phyloP scores from a whole-genome alignment of 2,113 vertebrate genomes.

The Aix galericulata region DNA sequence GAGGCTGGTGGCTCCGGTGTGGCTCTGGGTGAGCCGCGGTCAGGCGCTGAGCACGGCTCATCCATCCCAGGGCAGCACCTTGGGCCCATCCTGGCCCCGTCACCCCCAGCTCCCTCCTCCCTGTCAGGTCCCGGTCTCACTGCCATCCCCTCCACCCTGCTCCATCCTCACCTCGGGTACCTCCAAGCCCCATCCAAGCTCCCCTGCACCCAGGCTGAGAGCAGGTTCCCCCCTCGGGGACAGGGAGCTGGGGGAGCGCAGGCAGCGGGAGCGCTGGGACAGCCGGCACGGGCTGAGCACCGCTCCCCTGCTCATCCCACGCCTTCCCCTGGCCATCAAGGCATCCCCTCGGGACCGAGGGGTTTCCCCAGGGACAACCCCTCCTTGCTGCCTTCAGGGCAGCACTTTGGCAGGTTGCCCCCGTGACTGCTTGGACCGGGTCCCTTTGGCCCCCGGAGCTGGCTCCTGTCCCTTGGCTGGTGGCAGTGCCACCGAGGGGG shows the following conservation, averaged over 20 bases:
- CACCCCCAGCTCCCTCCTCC: background rate
- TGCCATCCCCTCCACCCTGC: background rate
- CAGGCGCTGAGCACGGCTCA: accelerated
- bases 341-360: background rate
- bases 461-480: constrained; percentile 26
- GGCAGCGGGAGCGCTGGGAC: background rate
- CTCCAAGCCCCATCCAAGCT: accelerated
- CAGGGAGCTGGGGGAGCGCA: background rate
- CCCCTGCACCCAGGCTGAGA: background rate
- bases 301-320: accelerated
- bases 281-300: accelerated
- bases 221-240: background rate
- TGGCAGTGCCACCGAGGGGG: background rate
- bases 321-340: background rate
- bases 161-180: background rate
- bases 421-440: constrained; percentile 11
- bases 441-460: background rate
- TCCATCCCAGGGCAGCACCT: background rate
- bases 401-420: constrained; percentile 2
- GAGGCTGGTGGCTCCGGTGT: background rate
- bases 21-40: background rate
- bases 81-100: background rate
- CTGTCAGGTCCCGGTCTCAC: background rate
- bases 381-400: background rate
- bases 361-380: constrained; percentile 25